These are phyloP conservation scores for Petrocephalus sullivani DNA, from an alignment of 2,797 vertebrate species.

Conservation along the genomic window DNA sequence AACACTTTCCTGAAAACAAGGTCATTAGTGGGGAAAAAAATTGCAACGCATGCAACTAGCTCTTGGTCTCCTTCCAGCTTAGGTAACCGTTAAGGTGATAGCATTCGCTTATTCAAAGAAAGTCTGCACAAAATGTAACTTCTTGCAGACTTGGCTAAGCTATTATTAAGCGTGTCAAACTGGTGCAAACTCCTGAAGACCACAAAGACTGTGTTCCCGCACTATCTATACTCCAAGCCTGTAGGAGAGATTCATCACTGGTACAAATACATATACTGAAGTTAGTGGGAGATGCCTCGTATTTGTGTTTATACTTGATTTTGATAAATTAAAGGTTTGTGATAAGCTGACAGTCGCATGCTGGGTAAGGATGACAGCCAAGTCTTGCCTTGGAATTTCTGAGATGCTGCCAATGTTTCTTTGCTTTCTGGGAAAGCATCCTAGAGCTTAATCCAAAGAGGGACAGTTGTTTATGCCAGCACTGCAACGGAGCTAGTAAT, in stretches of 20 bases:
- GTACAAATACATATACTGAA: neutral
- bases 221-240: neutral
- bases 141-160: neutral
- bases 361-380: conserved; percentile 14
- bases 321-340: neutral
- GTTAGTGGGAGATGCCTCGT: neutral
- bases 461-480: conserved; percentile 37
- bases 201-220: neutral
- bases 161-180: neutral
- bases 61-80: neutral
- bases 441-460: conserved; percentile 25
- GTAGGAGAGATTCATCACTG: neutral
- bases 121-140: neutral
- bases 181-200: neutral
- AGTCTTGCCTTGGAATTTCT: conserved; percentile 22
- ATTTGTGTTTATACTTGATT: conserved; percentile 3
- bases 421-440: conserved; percentile 33
- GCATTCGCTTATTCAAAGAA: neutral
- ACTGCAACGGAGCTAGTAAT: conserved; percentile 16
- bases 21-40: neutral
- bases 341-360: conserved; percentile 1
- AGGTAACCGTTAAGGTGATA: neutral
- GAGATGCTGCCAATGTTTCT: conserved; percentile 33
- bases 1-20: neutral
- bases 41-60: neutral